Evolutionary conservation across 2,888 invertebrate species (phyloP).

Genomic region (Nemotelus pantherinus): DNA sequence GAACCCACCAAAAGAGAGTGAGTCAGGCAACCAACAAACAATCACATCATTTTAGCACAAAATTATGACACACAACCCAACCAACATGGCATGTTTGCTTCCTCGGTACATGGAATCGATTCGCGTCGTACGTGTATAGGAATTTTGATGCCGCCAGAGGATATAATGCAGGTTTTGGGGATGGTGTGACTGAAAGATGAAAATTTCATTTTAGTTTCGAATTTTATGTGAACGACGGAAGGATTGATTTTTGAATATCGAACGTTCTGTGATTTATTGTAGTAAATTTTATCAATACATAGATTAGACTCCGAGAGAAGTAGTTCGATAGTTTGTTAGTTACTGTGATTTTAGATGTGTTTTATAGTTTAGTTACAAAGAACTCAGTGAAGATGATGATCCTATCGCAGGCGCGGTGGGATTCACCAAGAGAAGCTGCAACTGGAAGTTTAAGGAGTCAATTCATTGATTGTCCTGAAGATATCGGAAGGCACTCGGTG

Average conservation of each 20-base stretch:
- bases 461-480: neutral
- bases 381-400: conserved; percentile 53
- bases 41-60: conserved; percentile 30
- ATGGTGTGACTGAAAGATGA: neutral
- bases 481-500: neutral
- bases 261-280: neutral
- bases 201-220: conserved; percentile 8
- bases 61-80: conserved; percentile 30
- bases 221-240: conserved; percentile 20
- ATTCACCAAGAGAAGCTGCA: conserved; percentile 25
- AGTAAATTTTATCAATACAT: neutral
- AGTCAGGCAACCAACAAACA: conserved; percentile 10
- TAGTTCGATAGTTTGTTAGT: no score
- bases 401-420: conserved; percentile 53
- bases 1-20: conserved; percentile 2
- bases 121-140: neutral
- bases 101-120: neutral
- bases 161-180: neutral
- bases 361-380: no score
- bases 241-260: conserved; percentile 12
- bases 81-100: neutral
- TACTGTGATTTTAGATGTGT: no score
- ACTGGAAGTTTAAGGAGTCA: no score
- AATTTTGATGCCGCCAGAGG: neutral
- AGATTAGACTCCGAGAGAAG: no score